A percentile compares a stretch with the other conserved stretches of the same genome.
phyloP scores from a whole-genome alignment of 2,797 vertebrate genomes.

The Bothrops alternatus region DNA sequence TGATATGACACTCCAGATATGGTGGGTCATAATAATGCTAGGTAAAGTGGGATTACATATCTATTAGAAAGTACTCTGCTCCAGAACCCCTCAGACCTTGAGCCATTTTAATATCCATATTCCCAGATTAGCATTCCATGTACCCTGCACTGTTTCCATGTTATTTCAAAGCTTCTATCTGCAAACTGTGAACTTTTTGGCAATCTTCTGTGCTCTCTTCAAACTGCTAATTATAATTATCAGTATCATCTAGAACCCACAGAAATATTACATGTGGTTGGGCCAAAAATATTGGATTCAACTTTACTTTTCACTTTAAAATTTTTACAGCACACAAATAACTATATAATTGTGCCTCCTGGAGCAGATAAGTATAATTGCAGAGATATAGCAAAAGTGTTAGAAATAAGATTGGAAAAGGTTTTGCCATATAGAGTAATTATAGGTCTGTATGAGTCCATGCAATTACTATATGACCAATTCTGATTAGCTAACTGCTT shows the following conservation, averaged over 20 bases:
- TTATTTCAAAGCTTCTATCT: neutral
- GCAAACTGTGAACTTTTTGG: neutral
- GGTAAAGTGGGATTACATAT: neutral
- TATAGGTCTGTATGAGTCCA: neutral
- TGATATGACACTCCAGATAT: neutral
- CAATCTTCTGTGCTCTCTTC: neutral
- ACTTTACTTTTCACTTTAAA: neutral
- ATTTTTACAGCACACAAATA: neutral
- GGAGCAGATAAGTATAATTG: neutral
- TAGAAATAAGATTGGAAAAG: slow-evolving; percentile 5
- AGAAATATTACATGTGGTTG: neutral
- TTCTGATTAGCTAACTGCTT: slow-evolving; percentile 22
- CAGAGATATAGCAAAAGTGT: neutral
- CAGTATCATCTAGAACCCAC: neutral
- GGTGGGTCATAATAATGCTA: neutral
- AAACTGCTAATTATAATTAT: neutral
- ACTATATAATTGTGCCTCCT: neutral
- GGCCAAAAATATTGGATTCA: neutral
- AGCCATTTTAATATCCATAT: neutral
- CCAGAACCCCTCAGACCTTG: neutral
- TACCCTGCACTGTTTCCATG: neutral
- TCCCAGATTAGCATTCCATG: neutral
- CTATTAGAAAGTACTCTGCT: neutral
- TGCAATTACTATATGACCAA: neutral
- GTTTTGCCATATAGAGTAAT: neutral